These are phyloP conservation scores for Vespertilio murinus DNA, from an alignment of 2,797 vertebrate species.

Conservation along the genomic window DNA sequence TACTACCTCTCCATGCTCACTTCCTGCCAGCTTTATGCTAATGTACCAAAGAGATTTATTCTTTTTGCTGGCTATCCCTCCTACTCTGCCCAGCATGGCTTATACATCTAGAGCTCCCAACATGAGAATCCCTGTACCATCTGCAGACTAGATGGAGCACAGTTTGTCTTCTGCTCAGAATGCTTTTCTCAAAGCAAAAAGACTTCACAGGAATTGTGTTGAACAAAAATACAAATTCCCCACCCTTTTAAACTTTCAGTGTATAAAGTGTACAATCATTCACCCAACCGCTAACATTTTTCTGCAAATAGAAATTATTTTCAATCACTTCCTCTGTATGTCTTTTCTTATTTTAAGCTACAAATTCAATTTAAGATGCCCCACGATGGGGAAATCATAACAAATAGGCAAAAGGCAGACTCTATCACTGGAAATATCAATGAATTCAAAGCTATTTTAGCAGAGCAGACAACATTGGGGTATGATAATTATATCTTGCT, in stretches of 20 bases:
- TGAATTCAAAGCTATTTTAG: conserved; percentile 1
- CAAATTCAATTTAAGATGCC: conserved; percentile 45
- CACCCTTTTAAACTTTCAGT: conserved; percentile 8
- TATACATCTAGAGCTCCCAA: not conserved
- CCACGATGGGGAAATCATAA: not conserved
- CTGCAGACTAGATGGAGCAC: not conserved
- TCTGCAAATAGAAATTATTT: conserved; percentile 50
- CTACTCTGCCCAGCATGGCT: not conserved
- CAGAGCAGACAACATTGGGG: not conserved
- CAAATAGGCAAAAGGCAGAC: not conserved
- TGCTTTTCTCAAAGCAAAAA: not conserved
- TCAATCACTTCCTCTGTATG: conserved; percentile 29
- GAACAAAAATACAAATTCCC: conserved; percentile 9
- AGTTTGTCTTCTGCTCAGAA: not conserved
- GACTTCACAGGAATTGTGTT: not conserved
- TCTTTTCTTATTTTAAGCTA: conserved; percentile 49
- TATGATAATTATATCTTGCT: not conserved
- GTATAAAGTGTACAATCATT: not conserved
- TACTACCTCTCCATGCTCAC: not conserved
- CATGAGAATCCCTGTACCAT: not conserved
- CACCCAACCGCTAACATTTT: conserved; percentile 18
- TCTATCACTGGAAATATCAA: conserved; percentile 18
- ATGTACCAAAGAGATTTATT: too few species aligned
- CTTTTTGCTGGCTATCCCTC: not conserved
- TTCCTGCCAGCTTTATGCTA: not conserved